Conservation (phyloP, 1,140 invertebrate genomes). For the Penaeus indicus region DNA sequence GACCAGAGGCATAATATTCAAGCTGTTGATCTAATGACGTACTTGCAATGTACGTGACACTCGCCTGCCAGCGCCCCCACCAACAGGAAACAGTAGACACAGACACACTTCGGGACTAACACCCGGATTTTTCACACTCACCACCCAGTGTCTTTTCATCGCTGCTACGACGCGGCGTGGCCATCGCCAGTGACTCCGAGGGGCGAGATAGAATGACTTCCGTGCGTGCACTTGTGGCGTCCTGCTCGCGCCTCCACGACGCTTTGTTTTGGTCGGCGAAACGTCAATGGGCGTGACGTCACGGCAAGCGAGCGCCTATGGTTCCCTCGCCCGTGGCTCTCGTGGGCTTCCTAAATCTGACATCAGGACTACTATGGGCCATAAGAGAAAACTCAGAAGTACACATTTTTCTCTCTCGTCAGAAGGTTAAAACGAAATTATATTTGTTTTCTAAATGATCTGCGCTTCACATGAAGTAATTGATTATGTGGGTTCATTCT, state of each 20-base stretch:
- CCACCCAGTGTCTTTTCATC: constrained; percentile 28
- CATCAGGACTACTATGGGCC: too few species aligned
- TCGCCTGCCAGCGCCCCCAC: neutral
- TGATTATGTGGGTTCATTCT: too few species aligned
- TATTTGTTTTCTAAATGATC: too few species aligned
- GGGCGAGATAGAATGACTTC: neutral
- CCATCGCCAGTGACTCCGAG: neutral
- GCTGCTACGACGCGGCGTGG: neutral
- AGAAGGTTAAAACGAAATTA: too few species aligned
- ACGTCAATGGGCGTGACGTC: constrained; percentile 40
- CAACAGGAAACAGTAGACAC: neutral
- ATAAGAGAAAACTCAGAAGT: too few species aligned
- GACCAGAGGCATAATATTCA: too few species aligned
- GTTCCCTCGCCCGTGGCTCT: too few species aligned
- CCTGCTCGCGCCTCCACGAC: neutral
- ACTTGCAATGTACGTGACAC: too few species aligned
- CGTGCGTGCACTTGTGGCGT: neutral
- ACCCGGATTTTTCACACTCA: neutral
- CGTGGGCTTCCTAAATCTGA: too few species aligned
- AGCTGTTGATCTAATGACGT: too few species aligned
- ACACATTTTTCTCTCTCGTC: too few species aligned
- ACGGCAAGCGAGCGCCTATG: neutral
- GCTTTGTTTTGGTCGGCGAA: constrained; percentile 33
- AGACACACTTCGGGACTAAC: constrained; percentile 7
- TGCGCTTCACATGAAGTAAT: too few species aligned